Evolutionary conservation across 2,888 invertebrate genomes (phyloP).

Genomic region (Trichogramma evanescens): DNA sequence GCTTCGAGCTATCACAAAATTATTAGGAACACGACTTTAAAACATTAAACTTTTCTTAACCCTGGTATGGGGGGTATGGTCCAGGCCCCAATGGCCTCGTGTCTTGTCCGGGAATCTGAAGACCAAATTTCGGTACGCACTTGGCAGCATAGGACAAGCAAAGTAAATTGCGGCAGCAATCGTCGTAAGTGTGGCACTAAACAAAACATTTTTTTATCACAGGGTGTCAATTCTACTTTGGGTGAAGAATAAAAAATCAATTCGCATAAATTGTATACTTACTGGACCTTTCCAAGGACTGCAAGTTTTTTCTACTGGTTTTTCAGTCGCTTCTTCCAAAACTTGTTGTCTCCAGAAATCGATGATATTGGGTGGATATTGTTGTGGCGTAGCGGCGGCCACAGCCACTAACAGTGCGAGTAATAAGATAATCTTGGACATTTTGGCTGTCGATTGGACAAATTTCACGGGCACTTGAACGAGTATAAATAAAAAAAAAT

Average conservation of each 20-base stretch:
- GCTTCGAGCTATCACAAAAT: too few relatives aligned
- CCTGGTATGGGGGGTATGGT: constrained; percentile 1
- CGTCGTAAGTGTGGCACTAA: constrained; percentile 19
- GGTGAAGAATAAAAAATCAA: background rate
- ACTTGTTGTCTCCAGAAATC: too few relatives aligned
- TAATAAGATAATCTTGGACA: too few relatives aligned
- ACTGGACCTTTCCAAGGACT: background rate
- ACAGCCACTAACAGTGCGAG: too few relatives aligned
- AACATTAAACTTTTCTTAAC: too few relatives aligned
- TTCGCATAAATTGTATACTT: background rate
- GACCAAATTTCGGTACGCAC: constrained; percentile 15
- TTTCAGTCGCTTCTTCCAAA: background rate
- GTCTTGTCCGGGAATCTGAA: constrained; percentile 16
- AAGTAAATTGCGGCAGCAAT: constrained; percentile 23
- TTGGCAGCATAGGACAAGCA: constrained; percentile 17
- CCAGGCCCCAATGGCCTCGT: constrained; percentile 19
- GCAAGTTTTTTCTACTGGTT: background rate
- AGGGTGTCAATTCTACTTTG: background rate
- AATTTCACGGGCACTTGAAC: too few relatives aligned
- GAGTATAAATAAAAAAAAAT: too few relatives aligned
- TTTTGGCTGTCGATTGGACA: too few relatives aligned
- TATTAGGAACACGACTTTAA: too few relatives aligned
- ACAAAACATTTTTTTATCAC: constrained; percentile 1
- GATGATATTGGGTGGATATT: too few relatives aligned
- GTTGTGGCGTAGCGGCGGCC: too few relatives aligned